Conservation (phyloP, 2,113 vertebrate species). For the Takifugu flavidus region DNA sequence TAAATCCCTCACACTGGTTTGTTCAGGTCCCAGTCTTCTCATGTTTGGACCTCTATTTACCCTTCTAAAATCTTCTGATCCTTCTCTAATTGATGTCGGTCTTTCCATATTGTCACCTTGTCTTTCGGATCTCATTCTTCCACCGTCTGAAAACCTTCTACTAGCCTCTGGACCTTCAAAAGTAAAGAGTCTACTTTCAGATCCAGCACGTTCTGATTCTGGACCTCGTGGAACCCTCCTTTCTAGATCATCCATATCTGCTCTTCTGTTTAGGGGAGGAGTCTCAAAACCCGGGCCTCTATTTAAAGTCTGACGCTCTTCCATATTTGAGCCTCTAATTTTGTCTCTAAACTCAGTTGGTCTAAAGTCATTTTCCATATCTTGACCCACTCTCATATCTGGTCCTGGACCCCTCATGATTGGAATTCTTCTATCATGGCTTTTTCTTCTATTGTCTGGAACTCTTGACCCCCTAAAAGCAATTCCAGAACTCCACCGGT, state of each 20-base stretch:
- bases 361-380: constrained; percentile 27
- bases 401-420: constrained; percentile 20
- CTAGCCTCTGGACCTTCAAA: constrained; percentile 14
- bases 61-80: constrained; percentile 31
- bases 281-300: constrained; percentile 12
- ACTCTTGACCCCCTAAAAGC: constrained; percentile 26
- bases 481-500: constrained; percentile 6
- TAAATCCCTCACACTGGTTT: constrained; percentile 7
- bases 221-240: constrained; percentile 23
- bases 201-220: constrained; percentile 7
- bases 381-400: constrained; percentile 14
- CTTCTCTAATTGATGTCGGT: constrained; percentile 11
- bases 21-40: constrained; percentile 16
- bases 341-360: constrained; percentile 25
- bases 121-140: constrained; percentile 28
- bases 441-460: constrained; percentile 15
- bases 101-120: constrained; percentile 15
- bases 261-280: constrained; percentile 28
- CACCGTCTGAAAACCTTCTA: constrained; percentile 25
- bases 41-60: constrained; percentile 26
- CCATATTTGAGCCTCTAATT: constrained; percentile 27
- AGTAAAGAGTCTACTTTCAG: constrained; percentile 25
- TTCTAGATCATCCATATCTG: constrained; percentile 25
- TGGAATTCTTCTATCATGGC: constrained; percentile 14
- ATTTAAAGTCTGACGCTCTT: constrained; percentile 8